A percentile compares a stretch with the other conserved stretches of the same genome.
Evolutionary conservation across 1,140 invertebrate genomes (phyloP).

Genomic region (Trissolcus basalis): DNA sequence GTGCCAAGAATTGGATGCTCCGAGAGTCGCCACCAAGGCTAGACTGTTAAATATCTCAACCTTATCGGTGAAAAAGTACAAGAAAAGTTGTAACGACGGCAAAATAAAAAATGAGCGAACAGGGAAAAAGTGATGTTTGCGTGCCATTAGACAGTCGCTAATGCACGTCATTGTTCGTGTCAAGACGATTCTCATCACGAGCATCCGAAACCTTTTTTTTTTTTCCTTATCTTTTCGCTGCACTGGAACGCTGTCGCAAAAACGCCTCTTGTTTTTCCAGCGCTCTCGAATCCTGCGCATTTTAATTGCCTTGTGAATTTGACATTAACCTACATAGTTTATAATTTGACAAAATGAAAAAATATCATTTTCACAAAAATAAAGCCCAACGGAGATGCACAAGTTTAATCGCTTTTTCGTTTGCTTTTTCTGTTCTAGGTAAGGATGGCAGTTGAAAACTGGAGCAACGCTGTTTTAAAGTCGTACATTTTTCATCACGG

Average conservation of each 20-base stretch:
- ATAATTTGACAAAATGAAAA: too few relatives aligned
- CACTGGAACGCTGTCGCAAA: too few relatives aligned
- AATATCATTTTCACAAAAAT: too few relatives aligned
- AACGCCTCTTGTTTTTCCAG: conserved; percentile 2
- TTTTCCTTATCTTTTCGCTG: neutral
- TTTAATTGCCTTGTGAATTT: conserved; percentile 14
- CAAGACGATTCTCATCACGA: conserved; percentile 8
- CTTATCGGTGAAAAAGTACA: conserved; percentile 10
- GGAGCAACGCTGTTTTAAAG: too few relatives aligned
- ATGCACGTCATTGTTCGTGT: conserved; percentile 20
- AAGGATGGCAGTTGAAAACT: conserved; percentile 5
- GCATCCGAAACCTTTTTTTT: neutral
- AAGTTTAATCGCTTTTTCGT: too few relatives aligned
- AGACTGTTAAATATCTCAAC: conserved; percentile 41
- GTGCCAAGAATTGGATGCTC: conserved; percentile 36
- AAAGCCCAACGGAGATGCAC: too few relatives aligned
- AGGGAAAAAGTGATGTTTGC: neutral
- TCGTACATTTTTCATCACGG: too few relatives aligned
- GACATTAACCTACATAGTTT: too few relatives aligned
- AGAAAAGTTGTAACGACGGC: neutral
- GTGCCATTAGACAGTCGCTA: neutral
- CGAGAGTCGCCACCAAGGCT: conserved; percentile 58
- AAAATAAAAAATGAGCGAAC: neutral
- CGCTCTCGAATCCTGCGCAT: conserved; percentile 20
- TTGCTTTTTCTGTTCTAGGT: conserved; percentile 25